These are phyloP conservation scores for Sylvietta virens DNA, from an alignment of 2,113 vertebrate genomes.

Conservation along the genomic window DNA sequence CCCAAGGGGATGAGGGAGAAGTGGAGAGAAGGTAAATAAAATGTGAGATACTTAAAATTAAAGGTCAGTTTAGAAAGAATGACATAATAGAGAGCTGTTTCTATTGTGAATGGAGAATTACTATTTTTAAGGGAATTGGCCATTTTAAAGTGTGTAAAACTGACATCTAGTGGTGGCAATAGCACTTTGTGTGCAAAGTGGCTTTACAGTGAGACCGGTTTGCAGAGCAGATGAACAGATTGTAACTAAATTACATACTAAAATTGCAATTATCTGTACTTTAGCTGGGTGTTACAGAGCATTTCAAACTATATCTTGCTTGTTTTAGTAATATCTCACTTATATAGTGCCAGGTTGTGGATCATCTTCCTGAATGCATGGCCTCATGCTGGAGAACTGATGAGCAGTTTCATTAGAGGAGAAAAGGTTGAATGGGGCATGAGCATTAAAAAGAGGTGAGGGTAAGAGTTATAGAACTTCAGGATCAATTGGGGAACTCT, in stretches of 20 bases:
- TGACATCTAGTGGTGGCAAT: constrained; percentile 60
- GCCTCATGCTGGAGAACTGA: background rate
- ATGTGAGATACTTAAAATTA: background rate
- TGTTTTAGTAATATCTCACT: background rate
- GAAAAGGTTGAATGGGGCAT: background rate
- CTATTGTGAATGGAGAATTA: background rate
- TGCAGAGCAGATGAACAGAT: background rate
- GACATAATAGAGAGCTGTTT: background rate
- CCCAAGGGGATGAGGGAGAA: fast-evolving
- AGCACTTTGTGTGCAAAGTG: background rate
- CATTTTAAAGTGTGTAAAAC: constrained; percentile 15
- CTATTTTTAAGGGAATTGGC: background rate
- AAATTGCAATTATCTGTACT: background rate
- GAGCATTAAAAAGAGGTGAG: background rate
- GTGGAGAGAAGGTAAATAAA: background rate
- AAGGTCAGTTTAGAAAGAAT: background rate
- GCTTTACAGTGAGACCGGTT: background rate
- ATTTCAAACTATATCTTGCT: background rate
- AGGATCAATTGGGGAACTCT: background rate
- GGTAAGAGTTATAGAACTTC: background rate
- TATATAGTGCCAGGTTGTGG: background rate
- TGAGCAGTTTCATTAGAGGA: background rate
- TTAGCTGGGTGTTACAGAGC: background rate
- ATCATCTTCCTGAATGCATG: background rate
- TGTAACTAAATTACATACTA: background rate